phyloP scores from a whole-genome alignment of 1,140 invertebrate species.

The Magallana ariakensis region DNA sequence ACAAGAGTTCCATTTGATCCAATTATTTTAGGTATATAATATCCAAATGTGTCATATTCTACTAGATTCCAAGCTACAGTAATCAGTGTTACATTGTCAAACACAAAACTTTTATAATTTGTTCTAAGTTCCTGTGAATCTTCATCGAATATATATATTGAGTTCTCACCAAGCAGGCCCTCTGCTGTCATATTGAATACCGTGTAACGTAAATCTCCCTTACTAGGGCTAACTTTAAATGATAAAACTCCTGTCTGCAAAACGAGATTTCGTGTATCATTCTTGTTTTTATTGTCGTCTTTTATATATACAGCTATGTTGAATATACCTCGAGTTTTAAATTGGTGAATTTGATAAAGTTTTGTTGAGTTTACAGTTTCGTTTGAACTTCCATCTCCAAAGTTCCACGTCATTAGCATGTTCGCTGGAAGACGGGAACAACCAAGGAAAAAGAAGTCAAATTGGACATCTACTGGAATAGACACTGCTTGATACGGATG shows the following conservation, averaged over 20 bases:
- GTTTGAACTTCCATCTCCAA: slow-evolving; percentile 39
- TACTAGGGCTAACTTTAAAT: background rate
- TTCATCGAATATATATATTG: slow-evolving; percentile 22
- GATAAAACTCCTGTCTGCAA: slow-evolving; percentile 5
- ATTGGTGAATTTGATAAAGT: background rate
- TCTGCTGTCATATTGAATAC: slow-evolving; percentile 11
- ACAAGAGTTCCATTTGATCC: background rate
- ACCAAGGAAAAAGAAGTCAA: slow-evolving; percentile 17
- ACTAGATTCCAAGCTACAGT: background rate
- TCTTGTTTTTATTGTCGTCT: background rate
- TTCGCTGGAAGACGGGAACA: slow-evolving; percentile 39
- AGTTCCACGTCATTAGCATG: slow-evolving; percentile 39
- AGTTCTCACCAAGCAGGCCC: background rate
- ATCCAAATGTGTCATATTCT: background rate
- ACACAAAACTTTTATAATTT: background rate
- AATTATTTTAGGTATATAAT: background rate
- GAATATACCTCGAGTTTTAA: slow-evolving; percentile 30
- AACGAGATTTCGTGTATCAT: background rate
- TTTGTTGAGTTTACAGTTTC: background rate
- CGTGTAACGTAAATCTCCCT: slow-evolving; percentile 1
- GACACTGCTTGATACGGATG: background rate
- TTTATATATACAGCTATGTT: background rate
- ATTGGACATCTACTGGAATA: slow-evolving; percentile 13
- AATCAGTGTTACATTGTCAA: background rate
- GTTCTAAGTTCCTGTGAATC: background rate